Evolutionary conservation across 2,888 invertebrate genomes (phyloP), one percentile per base, ranked within the genome.

Genomic region (Limnephilus marmoratus): DNA sequence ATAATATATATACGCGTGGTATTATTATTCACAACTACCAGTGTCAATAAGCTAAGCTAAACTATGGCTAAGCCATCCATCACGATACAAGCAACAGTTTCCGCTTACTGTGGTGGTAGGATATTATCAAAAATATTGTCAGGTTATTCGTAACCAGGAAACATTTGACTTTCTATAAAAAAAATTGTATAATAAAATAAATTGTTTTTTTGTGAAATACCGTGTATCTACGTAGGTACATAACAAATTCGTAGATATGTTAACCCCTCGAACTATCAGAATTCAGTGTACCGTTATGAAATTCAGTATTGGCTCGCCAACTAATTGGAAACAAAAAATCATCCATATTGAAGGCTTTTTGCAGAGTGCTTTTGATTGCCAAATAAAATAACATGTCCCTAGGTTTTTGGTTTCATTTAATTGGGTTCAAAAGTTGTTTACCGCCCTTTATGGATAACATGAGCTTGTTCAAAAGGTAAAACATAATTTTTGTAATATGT

Each of bases 301-400:
- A 37, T 83, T 24, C 37, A 41, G 34, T 37, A 37, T 37, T 83
- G 5, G 41, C 83, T 34, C 29, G 37, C 37, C 24, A 34, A 34
- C 83, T 83, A 83, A 83, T 83, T 83, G 83, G 83, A 83, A 15
- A 2, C 83, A 31, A 83, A 83, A 83, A 83, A 83, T n/a, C 41
- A 83, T 83, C 18, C 83, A 83, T 83, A 83, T 18, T 83, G 83
- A 18, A 24, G 24, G 15, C 15, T 49, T 49, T 49, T 49, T 4
- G 49, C 31, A 13, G 31, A 83, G 31, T 11, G 34, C 15, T 83
- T 83, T 83, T 83, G 37, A 83, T 83, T 83, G 83, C 31, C 83
- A 83, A 83, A 83, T 34, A 83, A 5, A 83, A 83, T 18, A 53
- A 53, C 4, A 4, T 68, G 18, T 68, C 24, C 18, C 68, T 68